These are phyloP conservation scores for Zelleria hepariella DNA, from an alignment of 2,888 invertebrate genomes.

Conservation along the genomic window DNA sequence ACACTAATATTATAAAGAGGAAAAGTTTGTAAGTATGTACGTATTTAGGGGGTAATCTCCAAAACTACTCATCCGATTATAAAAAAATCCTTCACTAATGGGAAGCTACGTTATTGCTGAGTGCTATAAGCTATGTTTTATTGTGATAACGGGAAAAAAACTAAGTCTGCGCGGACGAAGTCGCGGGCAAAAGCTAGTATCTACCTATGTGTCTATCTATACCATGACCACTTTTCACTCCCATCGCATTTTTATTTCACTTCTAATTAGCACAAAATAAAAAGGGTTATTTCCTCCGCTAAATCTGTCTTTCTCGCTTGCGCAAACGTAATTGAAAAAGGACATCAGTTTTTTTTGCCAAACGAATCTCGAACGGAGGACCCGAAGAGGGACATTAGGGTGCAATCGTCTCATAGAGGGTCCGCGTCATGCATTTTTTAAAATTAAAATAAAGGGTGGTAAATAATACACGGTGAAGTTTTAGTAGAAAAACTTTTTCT, in stretches of 20 bases:
- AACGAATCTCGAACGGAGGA: neutral
- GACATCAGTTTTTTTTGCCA: neutral
- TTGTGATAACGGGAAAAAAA: neutral
- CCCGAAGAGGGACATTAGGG: neutral
- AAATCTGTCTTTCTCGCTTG: neutral
- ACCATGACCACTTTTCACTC: neutral
- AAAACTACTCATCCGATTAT: no score
- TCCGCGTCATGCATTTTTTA: neutral
- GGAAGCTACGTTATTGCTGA: no score
- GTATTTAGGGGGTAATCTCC: no score
- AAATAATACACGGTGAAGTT: no score
- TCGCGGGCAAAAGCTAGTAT: no score
- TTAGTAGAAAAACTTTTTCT: no score
- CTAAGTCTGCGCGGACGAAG: no score
- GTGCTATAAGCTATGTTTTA: no score
- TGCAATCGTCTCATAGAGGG: neutral
- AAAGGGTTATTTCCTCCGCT: neutral
- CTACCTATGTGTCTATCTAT: no score
- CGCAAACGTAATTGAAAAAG: neutral
- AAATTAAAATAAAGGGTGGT: neutral
- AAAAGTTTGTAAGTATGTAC: no score
- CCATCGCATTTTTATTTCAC: neutral
- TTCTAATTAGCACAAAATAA: neutral
- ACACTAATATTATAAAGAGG: no score
- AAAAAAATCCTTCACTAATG: no score